Conservation (phyloP, 2,888 invertebrate genomes). For the Oxycera nigricornis region DNA sequence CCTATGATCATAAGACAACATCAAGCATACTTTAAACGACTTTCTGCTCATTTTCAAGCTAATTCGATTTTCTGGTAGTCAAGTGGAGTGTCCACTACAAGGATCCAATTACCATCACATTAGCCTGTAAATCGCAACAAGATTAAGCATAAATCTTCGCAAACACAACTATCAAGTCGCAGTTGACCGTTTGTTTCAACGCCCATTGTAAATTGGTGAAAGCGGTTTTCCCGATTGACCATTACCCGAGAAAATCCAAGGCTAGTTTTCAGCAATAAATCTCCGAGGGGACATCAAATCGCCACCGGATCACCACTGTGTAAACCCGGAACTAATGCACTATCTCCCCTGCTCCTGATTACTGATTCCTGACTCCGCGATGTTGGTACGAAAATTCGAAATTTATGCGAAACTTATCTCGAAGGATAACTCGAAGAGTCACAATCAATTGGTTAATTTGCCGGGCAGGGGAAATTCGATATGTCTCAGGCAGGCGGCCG, state of each 20-base stretch:
- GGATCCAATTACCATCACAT: too few species aligned
- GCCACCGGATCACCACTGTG: conserved; percentile 39
- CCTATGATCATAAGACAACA: too few species aligned
- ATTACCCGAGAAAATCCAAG: neutral
- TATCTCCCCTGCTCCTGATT: neutral
- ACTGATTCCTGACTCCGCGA: too few species aligned
- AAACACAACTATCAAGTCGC: neutral
- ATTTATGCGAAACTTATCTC: conserved; percentile 43
- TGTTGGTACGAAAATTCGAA: conserved; percentile 39
- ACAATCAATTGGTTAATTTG: conserved; percentile 30
- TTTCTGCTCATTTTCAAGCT: too few species aligned
- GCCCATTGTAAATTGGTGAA: conserved; percentile 28
- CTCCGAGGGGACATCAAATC: conserved; percentile 7
- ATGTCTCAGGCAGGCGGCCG: conserved; percentile 55
- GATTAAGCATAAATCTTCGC: conserved; percentile 15
- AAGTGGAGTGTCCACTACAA: too few species aligned
- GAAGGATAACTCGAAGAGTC: conserved; percentile 30
- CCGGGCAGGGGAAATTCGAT: conserved; percentile 18
- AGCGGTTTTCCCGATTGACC: neutral
- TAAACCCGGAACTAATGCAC: conserved; percentile 56
- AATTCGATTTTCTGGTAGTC: too few species aligned
- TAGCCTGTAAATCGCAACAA: neutral
- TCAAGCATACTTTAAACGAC: too few species aligned
- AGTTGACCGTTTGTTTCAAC: conserved; percentile 23
- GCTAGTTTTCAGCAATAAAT: conserved; percentile 9